Base-by-base conservation (phyloP, 2,113 vertebrate species). In the Rhinolophus ferrumequinum region DNA sequence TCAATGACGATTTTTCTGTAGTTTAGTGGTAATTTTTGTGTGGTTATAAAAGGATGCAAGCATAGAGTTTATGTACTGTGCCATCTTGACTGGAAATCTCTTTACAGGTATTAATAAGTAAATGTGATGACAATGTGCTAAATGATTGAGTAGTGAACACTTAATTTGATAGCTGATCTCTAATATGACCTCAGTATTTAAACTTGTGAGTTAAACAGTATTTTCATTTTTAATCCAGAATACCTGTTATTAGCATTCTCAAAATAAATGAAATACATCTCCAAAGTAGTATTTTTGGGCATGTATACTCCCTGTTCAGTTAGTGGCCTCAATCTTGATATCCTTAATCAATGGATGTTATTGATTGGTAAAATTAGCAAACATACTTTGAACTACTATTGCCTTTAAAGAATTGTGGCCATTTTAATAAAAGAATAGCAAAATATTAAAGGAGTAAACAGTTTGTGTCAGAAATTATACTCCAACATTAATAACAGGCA, bases 141-240 rank as follows among this genome's bases (percentile, higher is more conserved):
- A 70, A 47, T 70, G 60, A 21, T 76, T 94, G 62, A 94, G 28
- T 83, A 83, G n/a, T 56, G 5, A 81, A 70, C 81, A 72, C 47
- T 81, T 70, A 69, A 69, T 66, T 90, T 81, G 77, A 64, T 56
- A 86, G 33, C 62, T 58, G 56, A 70, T 90, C 35, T 11, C 18
- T 90, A 64, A 35, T 66, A 22, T 91, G 47, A 77, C 75, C 72
- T 79, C 54, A 67, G n/a, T 72, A 54, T 90, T 83, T 83, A 77
- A 93, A 80, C 28, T 70, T 84, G 52, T 75, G 67, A 67, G 21
- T 60, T 94, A 83, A 86, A 69, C 21, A 75, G 19, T 67, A 41
- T 60, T 64, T 94, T 84, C 33, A 88, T 91, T 88, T 67, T 54
- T 92, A 62, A 75, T 92, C 47, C 84, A 88, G 76, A 95, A 62